Conservation (phyloP, 2,797 vertebrate species). For the Hydrocynus forskahlii region DNA sequence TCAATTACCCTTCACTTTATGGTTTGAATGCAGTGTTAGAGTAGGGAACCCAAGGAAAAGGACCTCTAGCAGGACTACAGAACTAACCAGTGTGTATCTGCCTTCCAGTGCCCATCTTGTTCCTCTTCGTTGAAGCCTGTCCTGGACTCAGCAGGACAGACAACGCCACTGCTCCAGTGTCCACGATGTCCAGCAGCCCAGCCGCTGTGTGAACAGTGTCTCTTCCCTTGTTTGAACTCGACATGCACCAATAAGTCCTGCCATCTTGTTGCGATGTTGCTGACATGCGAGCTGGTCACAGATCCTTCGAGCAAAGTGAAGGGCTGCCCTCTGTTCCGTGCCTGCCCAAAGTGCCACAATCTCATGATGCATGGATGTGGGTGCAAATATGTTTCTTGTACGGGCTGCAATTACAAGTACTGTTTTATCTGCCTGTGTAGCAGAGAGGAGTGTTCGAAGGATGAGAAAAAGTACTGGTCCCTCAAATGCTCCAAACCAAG, state of each 20-base stretch:
- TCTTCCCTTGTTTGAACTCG: conserved; percentile 40
- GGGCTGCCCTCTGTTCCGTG: conserved; percentile 60
- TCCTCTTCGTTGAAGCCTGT: conserved; percentile 25
- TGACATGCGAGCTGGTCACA: conserved; percentile 52
- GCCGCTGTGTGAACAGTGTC: conserved; percentile 52
- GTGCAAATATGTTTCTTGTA: conserved; percentile 52
- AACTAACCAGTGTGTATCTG: background rate
- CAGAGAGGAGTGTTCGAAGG: conserved; percentile 14
- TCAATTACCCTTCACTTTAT: too few relatives aligned
- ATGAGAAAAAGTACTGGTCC: conserved; percentile 24
- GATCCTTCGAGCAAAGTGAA: conserved; percentile 33
- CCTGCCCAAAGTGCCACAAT: conserved; percentile 59
- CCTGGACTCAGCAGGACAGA: background rate
- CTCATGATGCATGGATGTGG: conserved; percentile 51
- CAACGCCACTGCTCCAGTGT: conserved; percentile 42
- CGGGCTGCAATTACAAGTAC: conserved; percentile 21
- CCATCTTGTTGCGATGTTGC: conserved; percentile 44
- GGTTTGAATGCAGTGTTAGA: too few relatives aligned
- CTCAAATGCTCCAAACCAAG: conserved; percentile 45
- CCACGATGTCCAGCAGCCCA: background rate
- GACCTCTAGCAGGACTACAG: too few relatives aligned
- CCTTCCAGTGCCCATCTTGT: conserved; percentile 49
- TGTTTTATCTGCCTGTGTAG: conserved; percentile 60
- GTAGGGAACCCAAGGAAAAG: background rate
- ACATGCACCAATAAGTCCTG: conserved; percentile 58